These are phyloP conservation scores for Agonopterix subpropinquella DNA, from an alignment of 2,888 invertebrate species.

Conservation along the genomic window DNA sequence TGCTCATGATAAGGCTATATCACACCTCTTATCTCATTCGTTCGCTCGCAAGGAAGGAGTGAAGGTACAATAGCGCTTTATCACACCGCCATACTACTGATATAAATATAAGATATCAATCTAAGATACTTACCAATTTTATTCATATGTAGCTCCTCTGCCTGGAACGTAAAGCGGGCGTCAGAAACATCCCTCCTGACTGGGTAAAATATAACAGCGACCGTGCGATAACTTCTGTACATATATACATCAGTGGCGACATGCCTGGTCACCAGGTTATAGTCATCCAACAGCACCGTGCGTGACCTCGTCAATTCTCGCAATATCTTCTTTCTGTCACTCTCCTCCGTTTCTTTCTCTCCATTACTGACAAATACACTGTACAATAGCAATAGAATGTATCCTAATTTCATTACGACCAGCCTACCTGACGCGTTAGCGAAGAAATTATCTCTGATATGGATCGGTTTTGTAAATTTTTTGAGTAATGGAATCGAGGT, in stretches of 20 bases:
- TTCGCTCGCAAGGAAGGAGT: too few relatives aligned
- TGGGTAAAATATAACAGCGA: constrained; percentile 61
- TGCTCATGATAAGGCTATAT: too few relatives aligned
- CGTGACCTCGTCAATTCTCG: constrained; percentile 56
- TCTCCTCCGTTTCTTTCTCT: constrained; percentile 18
- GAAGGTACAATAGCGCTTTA: too few relatives aligned
- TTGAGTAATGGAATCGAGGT: too few relatives aligned
- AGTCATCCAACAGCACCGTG: constrained; percentile 55
- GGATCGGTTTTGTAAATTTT: too few relatives aligned
- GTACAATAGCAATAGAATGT: background rate
- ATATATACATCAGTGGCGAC: constrained; percentile 64
- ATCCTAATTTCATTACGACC: too few relatives aligned
- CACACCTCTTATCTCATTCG: too few relatives aligned
- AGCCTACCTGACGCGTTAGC: too few relatives aligned
- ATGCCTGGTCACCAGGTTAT: constrained; percentile 61
- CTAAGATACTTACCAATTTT: constrained; percentile 54
- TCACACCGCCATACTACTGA: too few relatives aligned
- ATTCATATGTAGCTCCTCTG: constrained; percentile 68
- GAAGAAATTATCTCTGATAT: too few relatives aligned
- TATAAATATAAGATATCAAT: too few relatives aligned
- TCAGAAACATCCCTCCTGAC: constrained; percentile 56
- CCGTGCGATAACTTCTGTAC: constrained; percentile 65
- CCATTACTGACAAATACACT: too few relatives aligned
- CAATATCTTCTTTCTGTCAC: constrained; percentile 51
- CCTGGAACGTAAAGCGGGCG: constrained; percentile 65